Conservation (phyloP, 2,797 vertebrate species). For the Pogoniulus pusillus region DNA sequence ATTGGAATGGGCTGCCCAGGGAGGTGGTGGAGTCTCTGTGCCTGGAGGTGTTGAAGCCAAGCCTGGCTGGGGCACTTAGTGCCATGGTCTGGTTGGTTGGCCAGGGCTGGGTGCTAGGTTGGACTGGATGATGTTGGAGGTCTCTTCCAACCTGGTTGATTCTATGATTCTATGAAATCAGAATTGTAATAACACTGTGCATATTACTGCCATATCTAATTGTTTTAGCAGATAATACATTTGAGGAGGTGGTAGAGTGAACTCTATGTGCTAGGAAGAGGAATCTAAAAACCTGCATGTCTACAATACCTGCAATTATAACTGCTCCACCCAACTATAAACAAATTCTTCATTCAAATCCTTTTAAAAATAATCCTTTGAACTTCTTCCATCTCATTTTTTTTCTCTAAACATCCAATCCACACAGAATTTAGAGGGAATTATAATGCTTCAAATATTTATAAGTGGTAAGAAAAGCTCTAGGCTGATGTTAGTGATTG, state of each 20-base stretch:
- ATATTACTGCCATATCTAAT: background rate
- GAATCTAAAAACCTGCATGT: background rate
- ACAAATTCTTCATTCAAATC: conserved; percentile 30
- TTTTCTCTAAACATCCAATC: background rate
- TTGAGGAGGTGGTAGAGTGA: conserved; percentile 1
- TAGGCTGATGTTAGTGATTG: background rate
- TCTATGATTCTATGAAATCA: too few species aligned
- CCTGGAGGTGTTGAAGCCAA: too few species aligned
- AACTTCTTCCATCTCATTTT: conserved; percentile 39
- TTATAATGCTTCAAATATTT: conserved; percentile 28
- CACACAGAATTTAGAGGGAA: background rate
- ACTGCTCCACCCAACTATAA: background rate
- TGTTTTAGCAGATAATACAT: conserved; percentile 9
- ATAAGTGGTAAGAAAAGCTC: conserved; percentile 15
- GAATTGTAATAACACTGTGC: background rate
- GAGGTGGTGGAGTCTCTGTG: too few species aligned
- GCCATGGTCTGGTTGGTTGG: too few species aligned
- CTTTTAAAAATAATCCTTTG: conserved; percentile 29
- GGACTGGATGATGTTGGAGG: too few species aligned
- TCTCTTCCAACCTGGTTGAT: too few species aligned
- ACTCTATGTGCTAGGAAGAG: background rate
- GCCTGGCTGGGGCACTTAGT: too few species aligned
- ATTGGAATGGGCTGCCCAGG: too few species aligned
- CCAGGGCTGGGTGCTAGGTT: too few species aligned
- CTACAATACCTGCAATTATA: background rate